These are phyloP conservation scores for Ophthalmolycus amberensis DNA, from an alignment of 2,113 vertebrate species.

Conservation along the genomic window DNA sequence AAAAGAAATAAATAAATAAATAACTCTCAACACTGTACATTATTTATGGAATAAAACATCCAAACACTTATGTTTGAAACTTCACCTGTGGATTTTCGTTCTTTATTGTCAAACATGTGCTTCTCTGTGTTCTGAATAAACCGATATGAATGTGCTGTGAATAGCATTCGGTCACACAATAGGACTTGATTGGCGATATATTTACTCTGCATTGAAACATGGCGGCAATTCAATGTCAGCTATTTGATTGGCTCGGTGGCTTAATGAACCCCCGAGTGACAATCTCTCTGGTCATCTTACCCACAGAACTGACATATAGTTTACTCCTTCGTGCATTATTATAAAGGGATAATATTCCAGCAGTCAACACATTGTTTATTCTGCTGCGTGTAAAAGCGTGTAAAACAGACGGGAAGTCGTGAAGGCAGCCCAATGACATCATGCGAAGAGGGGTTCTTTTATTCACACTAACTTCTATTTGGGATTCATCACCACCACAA, in stretches of 20 bases:
- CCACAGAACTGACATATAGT: not conserved
- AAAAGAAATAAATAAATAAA: slow-evolving; percentile 2
- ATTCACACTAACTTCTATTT: slow-evolving; percentile 30
- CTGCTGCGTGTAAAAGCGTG: slow-evolving; percentile 1
- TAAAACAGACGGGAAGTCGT: slow-evolving; percentile 24
- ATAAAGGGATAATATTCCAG: slow-evolving; percentile 6
- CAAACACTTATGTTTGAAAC: slow-evolving; percentile 81
- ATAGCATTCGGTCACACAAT: not conserved
- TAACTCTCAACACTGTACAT: slow-evolving; percentile 74
- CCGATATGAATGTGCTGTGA: slow-evolving; percentile 27
- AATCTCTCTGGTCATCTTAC: not conserved
- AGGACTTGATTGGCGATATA: not conserved
- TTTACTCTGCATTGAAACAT: not conserved
- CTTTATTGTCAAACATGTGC: slow-evolving; percentile 72
- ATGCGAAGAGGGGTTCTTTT: slow-evolving; percentile 7
- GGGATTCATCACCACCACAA: slow-evolving; percentile 33
- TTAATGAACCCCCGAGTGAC: not conserved
- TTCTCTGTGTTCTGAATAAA: slow-evolving; percentile 59
- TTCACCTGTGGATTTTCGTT: slow-evolving; percentile 81
- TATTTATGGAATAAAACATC: slow-evolving; percentile 85
- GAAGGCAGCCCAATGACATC: slow-evolving; percentile 15
- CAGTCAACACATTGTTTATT: slow-evolving; percentile 16
- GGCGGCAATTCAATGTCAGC: slow-evolving; percentile 9
- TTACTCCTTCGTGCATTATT: not conserved
- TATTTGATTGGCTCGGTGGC: slow-evolving; percentile 17